These are phyloP conservation scores for Varanus komodoensis DNA, from an alignment of 2,113 vertebrate species.

Conservation along the genomic window DNA sequence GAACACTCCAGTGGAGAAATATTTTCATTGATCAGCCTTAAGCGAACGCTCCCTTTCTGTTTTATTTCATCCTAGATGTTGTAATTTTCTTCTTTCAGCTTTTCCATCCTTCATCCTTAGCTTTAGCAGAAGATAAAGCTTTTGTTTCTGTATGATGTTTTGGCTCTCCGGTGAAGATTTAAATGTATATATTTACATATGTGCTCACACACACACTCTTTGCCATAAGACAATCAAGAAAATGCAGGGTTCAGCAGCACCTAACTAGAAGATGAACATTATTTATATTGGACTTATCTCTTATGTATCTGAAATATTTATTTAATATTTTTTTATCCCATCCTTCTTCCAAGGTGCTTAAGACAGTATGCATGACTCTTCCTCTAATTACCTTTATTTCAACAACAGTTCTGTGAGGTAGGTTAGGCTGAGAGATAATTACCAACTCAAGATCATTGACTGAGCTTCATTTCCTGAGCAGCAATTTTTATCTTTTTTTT, in stretches of 20 bases:
- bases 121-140: slow-evolving; percentile 31
- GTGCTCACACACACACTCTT: no score
- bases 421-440: neutral
- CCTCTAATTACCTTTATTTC: neutral
- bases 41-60: neutral
- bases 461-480: neutral
- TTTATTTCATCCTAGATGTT: neutral
- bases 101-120: neutral
- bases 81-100: slow-evolving; percentile 15
- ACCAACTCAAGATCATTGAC: neutral
- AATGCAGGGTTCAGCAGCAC: neutral
- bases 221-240: neutral
- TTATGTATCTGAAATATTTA: neutral
- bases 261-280: neutral
- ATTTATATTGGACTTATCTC: neutral
- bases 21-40: neutral
- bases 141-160: slow-evolving; percentile 11
- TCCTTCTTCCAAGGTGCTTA: neutral
- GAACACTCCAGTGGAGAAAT: slow-evolving; percentile 10
- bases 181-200: accelerated
- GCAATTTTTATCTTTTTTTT: neutral
- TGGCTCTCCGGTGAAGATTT: neutral
- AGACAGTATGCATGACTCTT: neutral
- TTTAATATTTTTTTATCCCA: neutral
- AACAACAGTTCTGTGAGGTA: neutral